Percentiles rank a stretch among this genome's conserved stretches.
These are phyloP conservation scores for Danio albolineatus DNA, from an alignment of 2,797 vertebrate genomes.

Conservation along the genomic window DNA sequence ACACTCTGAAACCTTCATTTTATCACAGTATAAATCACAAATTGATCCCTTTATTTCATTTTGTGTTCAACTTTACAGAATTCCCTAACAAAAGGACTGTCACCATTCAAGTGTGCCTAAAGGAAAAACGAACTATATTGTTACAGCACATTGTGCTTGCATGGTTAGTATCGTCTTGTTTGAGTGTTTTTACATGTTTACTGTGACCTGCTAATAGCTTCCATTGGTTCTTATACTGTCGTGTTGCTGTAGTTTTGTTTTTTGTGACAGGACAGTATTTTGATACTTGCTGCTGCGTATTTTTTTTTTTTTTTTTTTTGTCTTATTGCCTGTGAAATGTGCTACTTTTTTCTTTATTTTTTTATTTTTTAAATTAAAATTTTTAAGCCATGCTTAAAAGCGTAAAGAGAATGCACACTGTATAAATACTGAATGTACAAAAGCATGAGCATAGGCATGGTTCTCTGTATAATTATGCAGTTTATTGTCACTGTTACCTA, in stretches of 20 bases:
- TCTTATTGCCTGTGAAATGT: conserved; percentile 3
- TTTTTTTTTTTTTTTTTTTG: conserved; percentile 11
- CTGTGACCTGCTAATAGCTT: conserved; percentile 6
- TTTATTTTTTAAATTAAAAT: neutral
- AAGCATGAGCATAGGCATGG: neutral
- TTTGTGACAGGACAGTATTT: neutral
- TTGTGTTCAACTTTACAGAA: conserved; percentile 48
- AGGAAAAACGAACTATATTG: neutral
- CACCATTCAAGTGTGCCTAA: conserved; percentile 42
- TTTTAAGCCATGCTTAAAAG: neutral
- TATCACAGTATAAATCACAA: neutral
- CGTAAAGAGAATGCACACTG: conserved; percentile 1
- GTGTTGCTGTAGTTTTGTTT: neutral
- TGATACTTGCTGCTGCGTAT: neutral
- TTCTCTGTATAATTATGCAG: neutral
- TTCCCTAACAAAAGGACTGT: conserved; percentile 50
- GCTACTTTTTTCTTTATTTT: neutral
- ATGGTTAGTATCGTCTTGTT: neutral
- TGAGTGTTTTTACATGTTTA: conserved; percentile 10
- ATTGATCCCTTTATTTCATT: neutral
- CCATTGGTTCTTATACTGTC: neutral
- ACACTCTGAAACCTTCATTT: neutral
- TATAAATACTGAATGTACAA: neutral
- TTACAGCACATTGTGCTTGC: conserved; percentile 15
- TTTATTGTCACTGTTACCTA: neutral